Conservation (phyloP, 2,888 invertebrate genomes). For the Tholera decimalis region DNA sequence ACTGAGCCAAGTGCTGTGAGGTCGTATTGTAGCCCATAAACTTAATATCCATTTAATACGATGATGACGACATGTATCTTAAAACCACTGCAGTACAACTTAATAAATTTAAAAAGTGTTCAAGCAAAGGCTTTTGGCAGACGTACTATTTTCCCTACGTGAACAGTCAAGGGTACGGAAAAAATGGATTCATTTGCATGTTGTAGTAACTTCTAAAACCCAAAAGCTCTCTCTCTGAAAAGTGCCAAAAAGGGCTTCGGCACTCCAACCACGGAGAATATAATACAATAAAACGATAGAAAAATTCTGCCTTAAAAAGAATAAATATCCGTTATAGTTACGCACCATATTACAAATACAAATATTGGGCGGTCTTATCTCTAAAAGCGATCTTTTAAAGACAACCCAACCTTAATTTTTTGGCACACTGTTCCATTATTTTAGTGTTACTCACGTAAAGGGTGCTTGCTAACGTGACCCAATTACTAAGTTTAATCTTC, state of each 20-base stretch:
- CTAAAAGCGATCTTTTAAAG: background rate
- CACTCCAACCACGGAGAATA: slow-evolving; percentile 3
- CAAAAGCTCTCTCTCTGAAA: slow-evolving; percentile 3
- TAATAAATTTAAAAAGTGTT: background rate
- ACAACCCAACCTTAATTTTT: background rate
- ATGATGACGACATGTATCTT: slow-evolving; percentile 28
- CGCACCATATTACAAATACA: background rate
- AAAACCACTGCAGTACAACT: background rate
- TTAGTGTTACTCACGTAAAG: slow-evolving; percentile 9
- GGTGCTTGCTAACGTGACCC: slow-evolving; percentile 25
- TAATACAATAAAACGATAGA: slow-evolving; percentile 19
- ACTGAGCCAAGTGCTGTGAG: slow-evolving; percentile 46
- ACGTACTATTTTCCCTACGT: background rate
- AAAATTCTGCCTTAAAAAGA: background rate
- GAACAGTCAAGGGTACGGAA: background rate
- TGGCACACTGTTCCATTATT: slow-evolving; percentile 21
- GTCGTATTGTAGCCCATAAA: slow-evolving; percentile 33
- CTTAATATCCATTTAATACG: slow-evolving; percentile 29
- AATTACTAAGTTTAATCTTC: slow-evolving; percentile 10
- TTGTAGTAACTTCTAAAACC: slow-evolving; percentile 9
- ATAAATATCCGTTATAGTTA: background rate
- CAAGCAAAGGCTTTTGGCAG: background rate
- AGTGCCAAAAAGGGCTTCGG: background rate
- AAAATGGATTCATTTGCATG: slow-evolving; percentile 7
- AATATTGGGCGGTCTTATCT: background rate